phyloP scores from a whole-genome alignment of 2,888 invertebrate genomes.

The Papilio demoleus region DNA sequence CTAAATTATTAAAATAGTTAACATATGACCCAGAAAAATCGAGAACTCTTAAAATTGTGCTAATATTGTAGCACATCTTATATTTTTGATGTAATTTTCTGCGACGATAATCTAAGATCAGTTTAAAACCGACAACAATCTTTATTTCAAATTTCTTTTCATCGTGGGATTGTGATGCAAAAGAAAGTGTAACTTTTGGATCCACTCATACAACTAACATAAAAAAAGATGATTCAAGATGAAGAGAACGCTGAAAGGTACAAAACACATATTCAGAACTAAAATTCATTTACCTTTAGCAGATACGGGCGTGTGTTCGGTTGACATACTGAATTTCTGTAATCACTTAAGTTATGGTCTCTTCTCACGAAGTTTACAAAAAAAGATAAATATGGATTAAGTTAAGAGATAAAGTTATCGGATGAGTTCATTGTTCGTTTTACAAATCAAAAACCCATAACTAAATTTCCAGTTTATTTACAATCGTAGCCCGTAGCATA shows the following conservation, averaged over 20 bases:
- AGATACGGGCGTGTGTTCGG: slow-evolving; percentile 62
- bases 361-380: not conserved
- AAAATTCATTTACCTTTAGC: slow-evolving; percentile 58
- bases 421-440: not conserved
- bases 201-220: not conserved
- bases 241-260: not conserved
- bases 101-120: not conserved
- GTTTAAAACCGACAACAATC: not conserved
- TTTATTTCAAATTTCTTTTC: not conserved
- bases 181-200: not conserved
- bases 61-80: not conserved
- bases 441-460: not conserved
- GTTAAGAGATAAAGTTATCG: not conserved
- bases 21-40: slow-evolving; percentile 7
- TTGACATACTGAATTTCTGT: slow-evolving; percentile 55
- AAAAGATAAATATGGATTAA: not conserved
- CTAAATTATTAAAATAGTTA: not conserved
- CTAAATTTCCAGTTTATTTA: not conserved
- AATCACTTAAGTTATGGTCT: not conserved
- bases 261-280: not conserved
- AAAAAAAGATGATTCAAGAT: not conserved
- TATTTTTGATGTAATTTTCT: not conserved
- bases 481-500: not conserved
- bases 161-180: not conserved
- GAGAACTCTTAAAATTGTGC: not conserved